A percentile compares a stretch with the other conserved stretches of the same genome.
Conservation (phyloP, 2,888 invertebrate species). For the Pterostichus madidus region DNA sequence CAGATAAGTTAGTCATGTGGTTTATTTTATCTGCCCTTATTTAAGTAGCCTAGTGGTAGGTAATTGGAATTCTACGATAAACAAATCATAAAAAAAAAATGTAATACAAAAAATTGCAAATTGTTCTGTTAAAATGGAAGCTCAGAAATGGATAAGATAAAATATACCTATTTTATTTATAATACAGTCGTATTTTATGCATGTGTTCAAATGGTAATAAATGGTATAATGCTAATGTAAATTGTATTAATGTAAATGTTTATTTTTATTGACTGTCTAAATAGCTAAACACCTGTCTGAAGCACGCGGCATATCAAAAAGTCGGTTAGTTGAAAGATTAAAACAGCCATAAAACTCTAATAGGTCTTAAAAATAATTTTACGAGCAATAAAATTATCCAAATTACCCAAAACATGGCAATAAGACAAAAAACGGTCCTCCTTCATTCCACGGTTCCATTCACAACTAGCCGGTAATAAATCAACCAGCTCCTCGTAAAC, state of each 20-base stretch:
- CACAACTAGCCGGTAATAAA: constrained; percentile 14
- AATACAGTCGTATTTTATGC: no score
- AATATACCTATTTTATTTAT: no score
- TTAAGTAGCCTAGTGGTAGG: no score
- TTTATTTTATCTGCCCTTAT: no score
- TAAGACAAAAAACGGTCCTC: constrained; percentile 35
- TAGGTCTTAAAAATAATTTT: constrained; percentile 57
- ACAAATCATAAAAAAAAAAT: no score
- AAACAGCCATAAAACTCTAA: constrained; percentile 47
- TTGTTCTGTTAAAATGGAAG: no score
- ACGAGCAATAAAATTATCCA: constrained; percentile 59
- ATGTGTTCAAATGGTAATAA: background rate
- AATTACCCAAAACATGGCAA: constrained; percentile 55
- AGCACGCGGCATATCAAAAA: constrained; percentile 35
- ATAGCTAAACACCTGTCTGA: constrained; percentile 33
- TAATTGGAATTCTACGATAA: no score
- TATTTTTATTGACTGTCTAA: constrained; percentile 12
- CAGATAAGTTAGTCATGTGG: no score
- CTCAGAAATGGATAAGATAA: no score
- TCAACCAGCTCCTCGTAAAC: constrained; percentile 40
- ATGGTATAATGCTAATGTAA: background rate
- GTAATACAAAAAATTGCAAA: no score
- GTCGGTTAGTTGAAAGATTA: constrained; percentile 48
- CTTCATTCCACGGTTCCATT: background rate
- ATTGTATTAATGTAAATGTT: constrained; percentile 21